Evolutionary conservation across 2,797 vertebrate species (phyloP), one percentile per base, ranked within the genome.

Genomic region (Sebastes itinus): DNA sequence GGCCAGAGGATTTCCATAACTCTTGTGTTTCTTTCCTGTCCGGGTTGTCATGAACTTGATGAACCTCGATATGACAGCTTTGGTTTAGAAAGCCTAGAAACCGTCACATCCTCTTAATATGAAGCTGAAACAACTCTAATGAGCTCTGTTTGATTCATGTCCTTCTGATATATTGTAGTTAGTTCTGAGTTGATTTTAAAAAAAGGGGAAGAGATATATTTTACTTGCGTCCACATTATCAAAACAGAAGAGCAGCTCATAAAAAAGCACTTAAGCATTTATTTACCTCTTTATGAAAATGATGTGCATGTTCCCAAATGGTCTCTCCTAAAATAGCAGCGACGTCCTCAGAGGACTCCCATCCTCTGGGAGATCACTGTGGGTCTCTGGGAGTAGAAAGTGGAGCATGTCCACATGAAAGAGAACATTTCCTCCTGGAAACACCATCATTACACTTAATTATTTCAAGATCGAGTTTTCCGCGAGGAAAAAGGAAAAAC

Each of bases 241-340:
- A 59, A 76, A 77, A n/a, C 65, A 25, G 14, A 52, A 67, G 18
- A 46, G 28, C 55, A 18, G 64, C 74, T 61, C 38, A 20, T 42
- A 42, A 60, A 75, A 16, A 83, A 33, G 13, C 59, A 56, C 54
- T 69, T 56, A 28, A 52, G 65, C 66, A 35, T 85, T 89, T 83
- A 88, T 83, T 85, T 20, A 66, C 69, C 65, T 74, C 52, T 69
- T 81, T 64, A 38, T 80, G 27, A 86, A 78, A 77, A 82, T 79
- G 22, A 52, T 46, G 69, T 58, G 22, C 30, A 56, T 66, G 66
- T 79, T 83, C 75, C 67, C 54, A 72, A 88, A 85, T 54, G 0
- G 3, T 72, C 73, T 13, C 30, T 73, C 82, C 60, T 28, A 33
- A 86, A 89, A 89, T 85, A 85, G 87, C 73, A 68, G 69, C 49